Evolutionary conservation across 1,140 invertebrate species (phyloP), one percentile per base, ranked within the genome.

Genomic region (Drosophila parabipectinata): DNA sequence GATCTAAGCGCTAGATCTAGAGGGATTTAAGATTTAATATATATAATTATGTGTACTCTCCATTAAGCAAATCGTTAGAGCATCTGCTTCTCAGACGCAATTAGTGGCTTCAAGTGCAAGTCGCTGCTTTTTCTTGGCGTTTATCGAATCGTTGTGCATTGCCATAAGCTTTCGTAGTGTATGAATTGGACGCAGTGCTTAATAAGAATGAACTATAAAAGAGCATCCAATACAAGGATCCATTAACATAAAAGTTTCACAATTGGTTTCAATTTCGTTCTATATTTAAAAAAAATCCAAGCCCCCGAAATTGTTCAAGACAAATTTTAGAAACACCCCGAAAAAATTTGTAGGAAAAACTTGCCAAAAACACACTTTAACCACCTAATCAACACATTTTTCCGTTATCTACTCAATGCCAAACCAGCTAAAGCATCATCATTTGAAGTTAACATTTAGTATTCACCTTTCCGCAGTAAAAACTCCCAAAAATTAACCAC

Each of bases 201-300:
- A 51, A 72, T 62, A 69, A 67, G 26, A 53, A 28, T 58, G 39
- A 26, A 51, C 44, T 50, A 57, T 21, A 67, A 68, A 39, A 71
- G 44, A 39, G 47, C 50, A 39, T 53, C 32, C 83, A 63, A 63
- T 50, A 59, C 74, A 74, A 71, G 58, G 79, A 64, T 78, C 58
- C 79, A 77, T 75, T 75, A 71, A 71, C 60, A 56, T 10, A 74
- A 39, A 24, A 75, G 72, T 67, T 45, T 26, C 58, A 41, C 55
- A 83, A 90, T 91, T 91, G 89, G 89, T 87, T 89, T 48, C 52
- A 91, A 91, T 91, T 91, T 91, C 89, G 89, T 91, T 91, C 89
- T 91, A 91, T 91, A 91, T 91, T 91, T 66, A 58, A 66, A 79
- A 74, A 74, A 54, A 56, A 64, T 32, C n/a, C n/a, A 18, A 62